phyloP scores from a whole-genome alignment of 2,797 vertebrate species.

The Phrynocephalus vlangalii region DNA sequence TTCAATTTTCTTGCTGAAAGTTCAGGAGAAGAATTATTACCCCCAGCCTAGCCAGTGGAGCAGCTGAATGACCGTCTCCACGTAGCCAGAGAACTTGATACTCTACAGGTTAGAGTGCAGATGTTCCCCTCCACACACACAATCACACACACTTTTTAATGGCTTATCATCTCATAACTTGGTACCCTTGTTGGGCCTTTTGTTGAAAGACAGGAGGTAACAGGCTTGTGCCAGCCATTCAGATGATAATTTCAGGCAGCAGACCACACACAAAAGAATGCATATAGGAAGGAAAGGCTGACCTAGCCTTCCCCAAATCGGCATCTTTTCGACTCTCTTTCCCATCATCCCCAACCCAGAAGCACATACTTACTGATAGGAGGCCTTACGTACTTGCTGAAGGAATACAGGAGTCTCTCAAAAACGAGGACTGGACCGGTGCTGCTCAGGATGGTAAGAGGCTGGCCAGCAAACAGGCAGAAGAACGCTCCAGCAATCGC shows the following conservation, averaged over 20 bases:
- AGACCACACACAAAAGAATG: not conserved
- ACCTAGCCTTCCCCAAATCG: not conserved
- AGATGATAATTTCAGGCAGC: not conserved
- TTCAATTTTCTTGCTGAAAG: not conserved
- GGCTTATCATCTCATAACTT: not conserved
- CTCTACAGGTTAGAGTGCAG: not conserved
- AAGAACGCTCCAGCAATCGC: constrained; percentile 79
- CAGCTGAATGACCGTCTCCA: not conserved
- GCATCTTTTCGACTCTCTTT: not conserved
- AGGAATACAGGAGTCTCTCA: constrained; percentile 81
- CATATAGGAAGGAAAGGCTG: too few species aligned
- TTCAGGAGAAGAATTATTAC: too few species aligned
- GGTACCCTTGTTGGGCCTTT: not conserved
- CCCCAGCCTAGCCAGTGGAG: not conserved
- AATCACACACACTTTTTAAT: too few species aligned
- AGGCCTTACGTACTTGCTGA: constrained; percentile 75
- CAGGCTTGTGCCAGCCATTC: not conserved
- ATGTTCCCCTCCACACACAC: too few species aligned
- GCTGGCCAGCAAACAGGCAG: constrained; percentile 82
- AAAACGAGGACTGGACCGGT: constrained; percentile 83
- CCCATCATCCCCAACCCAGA: not conserved
- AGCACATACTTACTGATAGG: not conserved
- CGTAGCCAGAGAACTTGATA: not conserved
- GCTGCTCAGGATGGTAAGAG: constrained; percentile 84
- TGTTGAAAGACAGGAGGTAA: not conserved